Conservation (phyloP, 2,113 vertebrate genomes). For the Zingel zingel region DNA sequence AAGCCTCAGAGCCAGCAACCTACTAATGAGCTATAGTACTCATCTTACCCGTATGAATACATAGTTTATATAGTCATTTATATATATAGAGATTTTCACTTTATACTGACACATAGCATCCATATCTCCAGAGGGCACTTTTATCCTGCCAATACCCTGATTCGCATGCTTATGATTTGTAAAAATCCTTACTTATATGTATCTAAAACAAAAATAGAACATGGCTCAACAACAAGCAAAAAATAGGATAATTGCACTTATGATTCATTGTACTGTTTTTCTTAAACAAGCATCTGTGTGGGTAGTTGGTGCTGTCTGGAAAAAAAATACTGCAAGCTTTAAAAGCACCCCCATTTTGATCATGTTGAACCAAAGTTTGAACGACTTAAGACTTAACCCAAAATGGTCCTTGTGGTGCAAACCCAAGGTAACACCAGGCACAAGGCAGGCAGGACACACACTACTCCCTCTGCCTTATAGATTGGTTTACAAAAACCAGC, state of each 20-base stretch:
- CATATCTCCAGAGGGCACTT: constrained; percentile 64
- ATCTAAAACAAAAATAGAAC: constrained; percentile 75
- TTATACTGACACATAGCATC: constrained; percentile 74
- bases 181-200: constrained; percentile 68
- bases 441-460: constrained; percentile 71
- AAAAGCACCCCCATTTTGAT: constrained; percentile 89
- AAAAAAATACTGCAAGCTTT: constrained; percentile 87
- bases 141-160: constrained; percentile 45
- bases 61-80: constrained; percentile 77
- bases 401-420: constrained; percentile 71
- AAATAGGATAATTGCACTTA: constrained; percentile 99
- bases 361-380: constrained; percentile 77
- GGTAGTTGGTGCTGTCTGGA: constrained; percentile 72
- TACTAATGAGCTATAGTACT: constrained; percentile 77
- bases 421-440: constrained; percentile 81
- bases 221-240: constrained; percentile 83
- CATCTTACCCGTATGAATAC: constrained; percentile 88
- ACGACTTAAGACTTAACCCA: constrained; percentile 78
- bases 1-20: constrained; percentile 77
- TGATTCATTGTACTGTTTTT: constrained; percentile 84
- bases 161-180: constrained; percentile 72
- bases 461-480: constrained; percentile 54
- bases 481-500: constrained; percentile 47
- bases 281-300: constrained; percentile 81
- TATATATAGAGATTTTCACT: constrained; percentile 69